Evolutionary conservation across 2,888 invertebrate genomes (phyloP), one percentile per base, ranked within the genome.

Genomic region (Caenorhabditis uteleia): DNA sequence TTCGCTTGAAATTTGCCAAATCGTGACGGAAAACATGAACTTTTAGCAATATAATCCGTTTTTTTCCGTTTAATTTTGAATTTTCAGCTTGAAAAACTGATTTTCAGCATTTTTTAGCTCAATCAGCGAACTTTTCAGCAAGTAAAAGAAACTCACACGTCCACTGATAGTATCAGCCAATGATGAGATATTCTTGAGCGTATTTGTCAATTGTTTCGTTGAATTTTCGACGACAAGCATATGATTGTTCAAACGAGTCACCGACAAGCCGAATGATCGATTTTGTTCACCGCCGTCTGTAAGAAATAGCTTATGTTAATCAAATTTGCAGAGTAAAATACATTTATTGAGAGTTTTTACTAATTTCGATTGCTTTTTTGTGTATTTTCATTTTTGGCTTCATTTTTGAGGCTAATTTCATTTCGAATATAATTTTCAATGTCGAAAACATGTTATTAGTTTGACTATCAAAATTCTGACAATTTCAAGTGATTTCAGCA

Each of bases 201-300:
- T 93, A 58, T 88, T 88, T 3, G 90, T 89, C 27, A 98, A 88
- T 71, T 90, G 89, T 70, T 90, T 89, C 2, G 93, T 89, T 84
- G 93, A 92, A 0, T 87, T 86, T 82, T 89, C 89, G 14, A 93
- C 75, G 16, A 72, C 46, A 25, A 76, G 57, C 74, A 70, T 57
- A 26, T 62, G 51, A 47, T 77, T 78, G 51, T 77, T 77, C 51
- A 82, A 62, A 1, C 77, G 74, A 12, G 79, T 77, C 4, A 80
- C 75, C 0, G 77, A 75, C 33, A 78, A 64, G 7, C 77, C 76
- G 44, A 81, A 79, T 1, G 74, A 54, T 1, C 75, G 70, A 31
- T 70, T 56, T 49, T 76, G 74, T 29, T 79, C 75, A 2, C 59
- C 59, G 7, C 57, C 73, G 14, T 69, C 75, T 77, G 57, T 48